Conservation (phyloP, 1,140 invertebrate genomes). For the Myzus persicae region DNA sequence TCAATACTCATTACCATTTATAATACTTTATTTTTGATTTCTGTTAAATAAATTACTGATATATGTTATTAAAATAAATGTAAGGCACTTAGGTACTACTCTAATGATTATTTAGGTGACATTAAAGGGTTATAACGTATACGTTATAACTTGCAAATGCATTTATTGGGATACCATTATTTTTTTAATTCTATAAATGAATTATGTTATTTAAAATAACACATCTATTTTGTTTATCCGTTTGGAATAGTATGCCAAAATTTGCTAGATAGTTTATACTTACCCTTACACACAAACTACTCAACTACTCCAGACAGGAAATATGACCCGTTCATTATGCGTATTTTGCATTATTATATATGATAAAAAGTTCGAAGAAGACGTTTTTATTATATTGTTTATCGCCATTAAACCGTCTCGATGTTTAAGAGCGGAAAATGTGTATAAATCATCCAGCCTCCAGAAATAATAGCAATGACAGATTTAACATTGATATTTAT, state of each 20-base stretch:
- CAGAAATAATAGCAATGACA: constrained; percentile 34
- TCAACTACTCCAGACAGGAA: constrained; percentile 37
- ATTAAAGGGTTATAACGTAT: no score
- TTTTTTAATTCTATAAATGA: background rate
- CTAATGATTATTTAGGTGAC: background rate
- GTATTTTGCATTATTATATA: constrained; percentile 33
- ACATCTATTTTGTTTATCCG: background rate
- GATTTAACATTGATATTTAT: background rate
- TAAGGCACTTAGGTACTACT: no score
- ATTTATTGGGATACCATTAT: background rate
- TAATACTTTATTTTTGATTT: background rate
- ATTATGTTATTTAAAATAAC: background rate
- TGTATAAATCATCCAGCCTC: background rate
- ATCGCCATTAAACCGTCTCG: constrained; percentile 45
- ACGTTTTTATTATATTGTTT: constrained; percentile 54
- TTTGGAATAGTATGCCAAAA: constrained; percentile 3
- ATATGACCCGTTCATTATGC: constrained; percentile 45
- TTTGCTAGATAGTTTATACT: background rate
- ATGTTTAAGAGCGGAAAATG: constrained; percentile 48
- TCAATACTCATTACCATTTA: no score
- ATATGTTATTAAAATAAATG: no score
- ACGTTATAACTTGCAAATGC: background rate
- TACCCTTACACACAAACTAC: background rate
- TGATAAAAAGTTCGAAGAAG: constrained; percentile 17
- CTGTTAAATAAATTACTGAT: background rate